Base-by-base conservation (phyloP, 2,113 vertebrate species). In the Psephotus haematonotus region DNA sequence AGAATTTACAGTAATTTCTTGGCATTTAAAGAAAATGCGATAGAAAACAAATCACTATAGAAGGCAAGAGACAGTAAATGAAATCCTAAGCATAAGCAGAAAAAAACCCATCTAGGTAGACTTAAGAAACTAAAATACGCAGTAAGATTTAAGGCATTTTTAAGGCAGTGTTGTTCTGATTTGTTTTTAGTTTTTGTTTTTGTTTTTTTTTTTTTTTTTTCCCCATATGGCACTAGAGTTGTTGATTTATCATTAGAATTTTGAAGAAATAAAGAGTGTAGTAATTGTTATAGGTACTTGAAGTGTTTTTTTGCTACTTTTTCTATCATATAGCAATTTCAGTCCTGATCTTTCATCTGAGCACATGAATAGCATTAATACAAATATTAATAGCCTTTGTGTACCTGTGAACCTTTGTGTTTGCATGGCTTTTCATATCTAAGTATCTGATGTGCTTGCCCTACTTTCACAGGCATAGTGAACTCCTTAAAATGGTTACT, bases 31-130 rank as follows among this genome's bases (percentile, higher is more conserved):
- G 25, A 15, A 87, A 83, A 75, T 14, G 15, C 2, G 70, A 16
- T 3, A 76, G 50, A 80, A 75, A 49, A 8, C 29, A 78, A 67
- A 59, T 69, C 39, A 28, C 13, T 49, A 3, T 39, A 53, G 50
- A 83, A 80, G 39, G 27, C 37, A 82, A 74, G n/a, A 74, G 15
- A 28, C 8, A 41, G 55, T 92, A 68, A 83, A 86, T 63, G 11
- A 52, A 82, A 59, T 57, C 31, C 18, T 59, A 50, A 43, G 31
- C 19, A 28, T 64, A 63, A 60, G 27, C 35, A 60, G 49, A 27
- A n/a, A 31, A 84, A 60, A 39, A 0, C 0, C 5, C 1, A 28
- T 37, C 9, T 62, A 27, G n/a, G 17, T 72, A 37, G 71, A 10
- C 41, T 41, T 52, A 60, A 64, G 29, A 69, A 68, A 78, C 13